A percentile compares a stretch with the other conserved stretches of the same genome.
Evolutionary conservation across 2,888 invertebrate species (phyloP).

Genomic region (Clitarchus hookeri): DNA sequence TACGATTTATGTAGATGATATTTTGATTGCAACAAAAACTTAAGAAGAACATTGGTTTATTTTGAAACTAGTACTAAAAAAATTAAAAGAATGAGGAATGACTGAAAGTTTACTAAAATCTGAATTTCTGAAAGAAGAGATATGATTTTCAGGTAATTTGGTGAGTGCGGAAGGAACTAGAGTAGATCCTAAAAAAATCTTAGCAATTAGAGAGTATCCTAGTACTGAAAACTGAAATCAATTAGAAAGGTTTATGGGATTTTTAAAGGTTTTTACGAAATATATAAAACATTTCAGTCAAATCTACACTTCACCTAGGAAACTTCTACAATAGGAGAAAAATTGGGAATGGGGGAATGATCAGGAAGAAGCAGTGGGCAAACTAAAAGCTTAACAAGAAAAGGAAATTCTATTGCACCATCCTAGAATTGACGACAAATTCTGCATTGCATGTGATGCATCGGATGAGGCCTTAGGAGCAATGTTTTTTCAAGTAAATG

Average conservation of each 20-base stretch:
- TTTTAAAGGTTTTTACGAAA: neutral
- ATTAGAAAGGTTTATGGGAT: too few species aligned
- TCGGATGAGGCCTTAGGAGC: neutral
- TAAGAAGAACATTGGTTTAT: slow-evolving; percentile 44
- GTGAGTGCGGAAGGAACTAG: neutral
- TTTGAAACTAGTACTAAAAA: slow-evolving; percentile 41
- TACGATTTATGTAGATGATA: slow-evolving; percentile 48
- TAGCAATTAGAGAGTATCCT: slow-evolving; percentile 46
- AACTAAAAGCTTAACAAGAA: neutral
- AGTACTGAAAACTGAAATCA: slow-evolving; percentile 45
- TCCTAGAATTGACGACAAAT: neutral
- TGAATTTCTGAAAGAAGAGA: slow-evolving; percentile 38
- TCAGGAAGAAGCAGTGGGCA: neutral
- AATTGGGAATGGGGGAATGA: neutral
- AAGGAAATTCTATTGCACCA: neutral
- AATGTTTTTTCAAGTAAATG: neutral
- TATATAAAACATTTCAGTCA: neutral
- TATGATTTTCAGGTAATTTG: neutral
- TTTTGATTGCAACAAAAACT: slow-evolving; percentile 45
- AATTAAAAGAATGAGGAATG: slow-evolving; percentile 42
- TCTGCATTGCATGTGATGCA: neutral
- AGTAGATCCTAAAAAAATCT: slow-evolving; percentile 41
- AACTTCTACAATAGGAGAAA: neutral
- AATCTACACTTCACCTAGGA: too few species aligned
- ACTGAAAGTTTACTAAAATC: slow-evolving; percentile 47